A percentile compares a stretch with the other conserved stretches of the same genome.
phyloP scores from a whole-genome alignment of 2,888 invertebrate genomes.

The Thereva nobilitata region DNA sequence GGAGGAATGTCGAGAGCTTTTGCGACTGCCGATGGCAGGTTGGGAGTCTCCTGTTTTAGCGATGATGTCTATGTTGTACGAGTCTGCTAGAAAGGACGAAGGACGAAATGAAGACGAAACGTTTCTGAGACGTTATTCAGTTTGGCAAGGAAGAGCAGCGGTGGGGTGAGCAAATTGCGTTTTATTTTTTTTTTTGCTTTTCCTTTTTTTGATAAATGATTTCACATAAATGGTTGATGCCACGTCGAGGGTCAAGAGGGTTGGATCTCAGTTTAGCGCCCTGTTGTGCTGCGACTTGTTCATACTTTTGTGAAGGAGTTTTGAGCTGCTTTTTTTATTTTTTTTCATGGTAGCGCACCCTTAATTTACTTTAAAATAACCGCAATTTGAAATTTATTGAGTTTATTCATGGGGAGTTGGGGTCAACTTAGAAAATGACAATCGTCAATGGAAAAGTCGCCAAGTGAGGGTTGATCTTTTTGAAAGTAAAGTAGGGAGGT shows the following conservation, averaged over 20 bases:
- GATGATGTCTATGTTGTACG: conserved; percentile 20
- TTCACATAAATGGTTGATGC: conserved; percentile 40
- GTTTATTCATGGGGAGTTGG: conserved; percentile 8
- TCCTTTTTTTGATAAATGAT: conserved; percentile 39
- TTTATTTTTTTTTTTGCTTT: conserved; percentile 18
- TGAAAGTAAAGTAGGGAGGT: too few species aligned
- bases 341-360: conserved; percentile 10
- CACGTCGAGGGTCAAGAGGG: conserved; percentile 33
- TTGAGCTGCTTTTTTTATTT: background rate
- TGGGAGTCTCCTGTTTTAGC: conserved; percentile 16
- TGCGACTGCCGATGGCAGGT: conserved; percentile 20
- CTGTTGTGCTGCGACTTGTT: conserved; percentile 1
- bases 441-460: too few species aligned
- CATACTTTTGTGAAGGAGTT: background rate
- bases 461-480: too few species aligned
- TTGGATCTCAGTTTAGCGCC: conserved; percentile 29
- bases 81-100: conserved; percentile 4
- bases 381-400: conserved; percentile 34
- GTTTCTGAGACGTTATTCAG: conserved; percentile 8
- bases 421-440: too few species aligned
- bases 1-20: conserved; percentile 7
- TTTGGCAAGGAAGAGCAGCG: background rate
- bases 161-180: conserved; percentile 35
- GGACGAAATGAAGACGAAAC: conserved; percentile 29
- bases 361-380: conserved; percentile 32